Evolutionary conservation across 2,888 invertebrate genomes (phyloP), one percentile per base, ranked within the genome.

Genomic region (Eupsilia transversa): DNA sequence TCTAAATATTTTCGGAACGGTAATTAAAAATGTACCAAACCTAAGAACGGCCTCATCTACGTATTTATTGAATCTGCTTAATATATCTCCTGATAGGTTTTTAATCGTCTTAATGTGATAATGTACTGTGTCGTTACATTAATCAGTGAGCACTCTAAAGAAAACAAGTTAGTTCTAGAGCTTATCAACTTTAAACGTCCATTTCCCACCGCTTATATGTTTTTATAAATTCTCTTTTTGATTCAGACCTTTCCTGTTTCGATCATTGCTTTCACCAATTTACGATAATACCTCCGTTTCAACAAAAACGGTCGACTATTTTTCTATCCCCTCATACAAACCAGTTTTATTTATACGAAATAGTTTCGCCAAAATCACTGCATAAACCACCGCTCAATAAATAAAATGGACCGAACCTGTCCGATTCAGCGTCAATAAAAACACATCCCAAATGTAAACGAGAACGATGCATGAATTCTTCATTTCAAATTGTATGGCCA

Each of bases 401-500:
- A 95, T 93, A 95, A 95, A 95, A 94, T 93, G 92, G 91, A 90
- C 90, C 84, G 89, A 90, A 91, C 90, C 91, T 92, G 89, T 91
- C 91, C 94, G 91, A 92, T 94, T 92, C 91, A 91, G 90, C 92
- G 92, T 94, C 95, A 94, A 95, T 95, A 96, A 95, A 96, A 95
- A 94, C 93, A 94, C 92, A 94, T 93, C 90, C 91, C 90, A 91
- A 94, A 95, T 94, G 95, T 94, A 95, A 95, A 93, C 92, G 92
- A 89, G 92, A 92, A 89, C 93, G 91, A 91, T 93, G 93, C 93
- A 96, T 96, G 96, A 96, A 96, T 96, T 93, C 96, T 96, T 96
- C 95, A 96, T 96, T 94, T 92, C 91, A 96, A 96, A 96, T 96
- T 96, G 96, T 96, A 95, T 95, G 91, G 93, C 93, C 94, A 95